Base-by-base conservation (phyloP, 2,888 invertebrate species). In the Flabesymbios commensalis region DNA sequence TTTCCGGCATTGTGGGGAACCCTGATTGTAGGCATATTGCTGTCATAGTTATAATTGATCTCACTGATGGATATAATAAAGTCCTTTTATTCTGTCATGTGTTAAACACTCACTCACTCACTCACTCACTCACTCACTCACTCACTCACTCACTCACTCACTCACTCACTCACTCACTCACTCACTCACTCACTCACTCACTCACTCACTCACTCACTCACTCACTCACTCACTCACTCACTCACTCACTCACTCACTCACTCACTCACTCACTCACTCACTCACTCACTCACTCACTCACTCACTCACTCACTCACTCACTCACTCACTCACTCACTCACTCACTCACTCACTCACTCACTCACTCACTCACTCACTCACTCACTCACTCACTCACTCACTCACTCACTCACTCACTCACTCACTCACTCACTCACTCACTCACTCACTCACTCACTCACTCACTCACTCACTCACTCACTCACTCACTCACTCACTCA, bases 201-300 rank as follows among this genome's bases (percentile, higher is more conserved):
- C n/a, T n/a, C n/a, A n/a, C n/a, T n/a, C n/a, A n/a, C n/a, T n/a
- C n/a, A n/a, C n/a, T n/a, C n/a, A n/a, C n/a, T n/a, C n/a, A n/a
- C n/a, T n/a, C n/a, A n/a, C n/a, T n/a, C n/a, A n/a, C n/a, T n/a
- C n/a, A n/a, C n/a, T n/a, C n/a, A n/a, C n/a, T n/a, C n/a, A n/a
- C n/a, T n/a, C n/a, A n/a, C n/a, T n/a, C n/a, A n/a, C n/a, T n/a
- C n/a, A n/a, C n/a, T 1, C 51, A 2, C 3, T 51, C 2, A 2
- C 17, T 2, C 29, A 14, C 39, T 36, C 39, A 10, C 39, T 36
- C 51, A 10, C 36, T 33, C 36, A 22, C 54, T 53, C 41, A 22
- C 36, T 41, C 54, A 22, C 54, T 53, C 54, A 22, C 54, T 53
- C 54, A 22, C 54, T 53, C 54, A 22, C 54, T 53, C 54, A 22